These are phyloP conservation scores for Leptoteleia sp. DNA, from an alignment of 1,140 invertebrate species.

Conservation along the genomic window DNA sequence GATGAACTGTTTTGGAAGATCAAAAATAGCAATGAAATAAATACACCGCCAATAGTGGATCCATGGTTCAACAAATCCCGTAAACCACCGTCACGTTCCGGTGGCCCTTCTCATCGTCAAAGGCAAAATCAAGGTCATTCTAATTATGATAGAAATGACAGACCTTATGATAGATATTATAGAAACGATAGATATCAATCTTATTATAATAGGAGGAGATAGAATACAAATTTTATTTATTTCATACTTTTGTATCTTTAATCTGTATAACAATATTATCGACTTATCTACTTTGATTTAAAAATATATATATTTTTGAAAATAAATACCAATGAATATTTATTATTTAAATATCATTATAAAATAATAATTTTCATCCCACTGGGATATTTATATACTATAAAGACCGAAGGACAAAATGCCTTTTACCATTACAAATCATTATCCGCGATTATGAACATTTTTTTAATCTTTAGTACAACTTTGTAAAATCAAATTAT, in stretches of 20 bases:
- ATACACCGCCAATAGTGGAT: conserved; percentile 37
- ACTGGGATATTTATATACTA: no score
- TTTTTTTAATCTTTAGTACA: no score
- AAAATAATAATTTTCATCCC: no score
- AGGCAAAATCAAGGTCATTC: conserved; percentile 36
- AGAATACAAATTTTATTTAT: not conserved
- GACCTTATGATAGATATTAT: not conserved
- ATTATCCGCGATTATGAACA: no score
- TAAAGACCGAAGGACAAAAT: no score
- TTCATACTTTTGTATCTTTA: conserved; percentile 3
- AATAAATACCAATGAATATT: not conserved
- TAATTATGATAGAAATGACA: conserved; percentile 24
- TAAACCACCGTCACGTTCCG: not conserved
- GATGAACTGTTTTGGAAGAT: conserved; percentile 57
- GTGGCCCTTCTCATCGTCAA: not conserved
- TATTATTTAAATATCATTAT: no score
- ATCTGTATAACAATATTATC: not conserved
- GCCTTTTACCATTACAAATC: no score
- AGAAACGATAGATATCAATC: not conserved
- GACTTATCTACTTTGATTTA: not conserved
- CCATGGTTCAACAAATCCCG: conserved; percentile 55
- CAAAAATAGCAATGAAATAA: conserved; percentile 18
- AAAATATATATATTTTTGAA: not conserved
- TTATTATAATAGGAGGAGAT: conserved; percentile 14
- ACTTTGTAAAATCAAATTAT: no score